Evolutionary conservation across 2,113 vertebrate species (phyloP).

Genomic region (Alaudala cheleensis): DNA sequence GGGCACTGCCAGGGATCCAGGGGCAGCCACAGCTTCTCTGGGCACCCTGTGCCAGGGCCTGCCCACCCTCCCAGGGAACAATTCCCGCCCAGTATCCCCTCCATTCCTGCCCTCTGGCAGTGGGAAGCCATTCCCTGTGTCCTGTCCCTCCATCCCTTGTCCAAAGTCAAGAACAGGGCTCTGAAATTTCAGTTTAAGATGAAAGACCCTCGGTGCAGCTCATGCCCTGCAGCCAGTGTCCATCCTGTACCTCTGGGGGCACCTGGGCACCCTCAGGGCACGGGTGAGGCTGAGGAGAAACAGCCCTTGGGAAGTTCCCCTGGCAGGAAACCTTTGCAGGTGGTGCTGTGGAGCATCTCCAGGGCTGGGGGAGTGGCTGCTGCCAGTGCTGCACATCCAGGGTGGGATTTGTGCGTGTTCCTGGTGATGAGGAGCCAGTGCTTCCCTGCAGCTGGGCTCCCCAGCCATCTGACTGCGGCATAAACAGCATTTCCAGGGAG

Average conservation of each 20-base stretch:
- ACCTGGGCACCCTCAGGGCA: neutral
- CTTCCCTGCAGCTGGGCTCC: neutral
- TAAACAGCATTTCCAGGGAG: neutral
- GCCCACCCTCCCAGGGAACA: rapidly evolving
- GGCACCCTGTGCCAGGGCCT: neutral
- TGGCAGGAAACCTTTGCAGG: neutral
- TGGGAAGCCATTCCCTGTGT: neutral
- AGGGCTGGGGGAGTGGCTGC: neutral
- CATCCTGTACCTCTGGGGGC: neutral
- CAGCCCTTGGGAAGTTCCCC: neutral
- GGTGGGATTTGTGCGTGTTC: neutral
- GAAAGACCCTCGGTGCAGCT: neutral
- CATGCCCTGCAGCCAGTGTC: rapidly evolving
- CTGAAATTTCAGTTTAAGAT: neutral
- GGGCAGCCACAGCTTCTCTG: neutral
- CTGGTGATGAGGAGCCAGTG: neutral
- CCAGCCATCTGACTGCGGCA: neutral
- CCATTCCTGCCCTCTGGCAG: rapidly evolving
- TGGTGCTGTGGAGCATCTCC: neutral
- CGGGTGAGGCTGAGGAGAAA: neutral
- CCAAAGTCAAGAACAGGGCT: neutral
- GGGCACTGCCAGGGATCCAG: neutral
- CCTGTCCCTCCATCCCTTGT: neutral
- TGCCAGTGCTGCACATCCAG: neutral
- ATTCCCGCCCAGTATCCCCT: neutral